A percentile compares a stretch with the other conserved stretches of the same genome.
These are phyloP conservation scores for Chrysoperla carnea DNA, from an alignment of 1,140 invertebrate genomes.

Conservation along the genomic window DNA sequence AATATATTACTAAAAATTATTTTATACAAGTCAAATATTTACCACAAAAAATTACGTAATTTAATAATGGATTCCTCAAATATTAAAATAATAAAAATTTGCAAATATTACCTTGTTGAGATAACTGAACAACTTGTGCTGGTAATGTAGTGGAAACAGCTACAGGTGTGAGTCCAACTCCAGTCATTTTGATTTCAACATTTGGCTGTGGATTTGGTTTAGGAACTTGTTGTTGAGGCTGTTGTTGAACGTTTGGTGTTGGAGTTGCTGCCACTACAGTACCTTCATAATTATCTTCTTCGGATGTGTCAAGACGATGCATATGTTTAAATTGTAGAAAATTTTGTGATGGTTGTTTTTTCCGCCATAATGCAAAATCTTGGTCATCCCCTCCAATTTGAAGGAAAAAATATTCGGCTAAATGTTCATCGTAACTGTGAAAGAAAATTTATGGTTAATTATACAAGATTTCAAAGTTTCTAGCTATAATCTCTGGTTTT, in stretches of 20 bases:
- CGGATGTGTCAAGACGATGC: slow-evolving; percentile 50
- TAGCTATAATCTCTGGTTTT: not conserved
- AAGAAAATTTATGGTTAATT: not conserved
- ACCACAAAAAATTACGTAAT: too few species aligned
- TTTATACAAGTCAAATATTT: not conserved
- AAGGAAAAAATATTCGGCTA: slow-evolving; percentile 70
- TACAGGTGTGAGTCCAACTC: slow-evolving; percentile 38
- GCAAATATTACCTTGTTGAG: slow-evolving; percentile 28
- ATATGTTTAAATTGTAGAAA: slow-evolving; percentile 57
- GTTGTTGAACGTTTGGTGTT: not conserved
- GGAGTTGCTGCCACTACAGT: slow-evolving; percentile 2
- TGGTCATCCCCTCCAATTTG: slow-evolving; percentile 72
- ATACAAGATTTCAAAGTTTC: not conserved
- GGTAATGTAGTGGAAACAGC: slow-evolving; percentile 39
- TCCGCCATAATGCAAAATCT: slow-evolving; percentile 68
- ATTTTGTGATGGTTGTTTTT: slow-evolving; percentile 49
- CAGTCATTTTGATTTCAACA: slow-evolving; percentile 42
- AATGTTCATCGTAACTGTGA: slow-evolving; percentile 60
- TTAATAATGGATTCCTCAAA: too few species aligned
- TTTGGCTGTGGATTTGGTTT: slow-evolving; percentile 10
- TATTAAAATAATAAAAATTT: too few species aligned
- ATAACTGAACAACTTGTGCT: slow-evolving; percentile 36
- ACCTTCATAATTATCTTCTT: slow-evolving; percentile 34
- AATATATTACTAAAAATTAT: slow-evolving; percentile 1
- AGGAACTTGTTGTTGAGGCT: not conserved